These are phyloP conservation scores for Nemotelus nigrinus DNA, from an alignment of 2,888 invertebrate species.

Conservation along the genomic window DNA sequence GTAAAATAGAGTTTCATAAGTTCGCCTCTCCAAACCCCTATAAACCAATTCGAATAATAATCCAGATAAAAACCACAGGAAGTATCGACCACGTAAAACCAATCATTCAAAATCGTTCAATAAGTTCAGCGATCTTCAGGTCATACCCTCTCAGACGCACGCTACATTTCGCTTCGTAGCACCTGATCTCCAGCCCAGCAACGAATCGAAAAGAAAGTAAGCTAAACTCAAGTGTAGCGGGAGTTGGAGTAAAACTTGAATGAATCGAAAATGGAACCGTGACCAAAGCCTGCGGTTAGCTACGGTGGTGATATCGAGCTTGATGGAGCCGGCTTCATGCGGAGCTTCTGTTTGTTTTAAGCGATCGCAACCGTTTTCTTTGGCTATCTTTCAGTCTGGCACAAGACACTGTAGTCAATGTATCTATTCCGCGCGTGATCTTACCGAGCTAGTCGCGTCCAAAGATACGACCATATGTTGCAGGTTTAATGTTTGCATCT, in stretches of 20 bases:
- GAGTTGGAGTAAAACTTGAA: constrained; percentile 19
- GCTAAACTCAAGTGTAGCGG: constrained; percentile 9
- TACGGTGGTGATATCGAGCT: background rate
- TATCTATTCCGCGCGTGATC: constrained; percentile 28
- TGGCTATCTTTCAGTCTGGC: constrained; percentile 23
- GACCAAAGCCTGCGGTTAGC: background rate
- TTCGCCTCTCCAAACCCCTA: no score
- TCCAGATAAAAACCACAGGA: no score
- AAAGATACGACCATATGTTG: constrained; percentile 2
- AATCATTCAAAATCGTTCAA: background rate
- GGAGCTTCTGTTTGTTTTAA: constrained; percentile 27
- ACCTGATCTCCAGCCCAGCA: background rate
- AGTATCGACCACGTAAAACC: no score
- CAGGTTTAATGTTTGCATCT: background rate
- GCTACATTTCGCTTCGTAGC: constrained; percentile 2
- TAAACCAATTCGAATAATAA: no score
- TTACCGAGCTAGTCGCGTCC: background rate
- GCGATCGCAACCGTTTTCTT: background rate
- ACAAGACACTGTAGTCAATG: constrained; percentile 28
- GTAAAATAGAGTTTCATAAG: no score
- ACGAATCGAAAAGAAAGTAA: constrained; percentile 38
- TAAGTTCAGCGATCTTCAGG: background rate
- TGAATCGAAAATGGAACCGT: constrained; percentile 1
- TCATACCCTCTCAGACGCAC: constrained; percentile 11
- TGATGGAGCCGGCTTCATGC: constrained; percentile 10